phyloP scores from a whole-genome alignment of 2,797 vertebrate genomes.

The Lepilemur ruficaudatus region DNA sequence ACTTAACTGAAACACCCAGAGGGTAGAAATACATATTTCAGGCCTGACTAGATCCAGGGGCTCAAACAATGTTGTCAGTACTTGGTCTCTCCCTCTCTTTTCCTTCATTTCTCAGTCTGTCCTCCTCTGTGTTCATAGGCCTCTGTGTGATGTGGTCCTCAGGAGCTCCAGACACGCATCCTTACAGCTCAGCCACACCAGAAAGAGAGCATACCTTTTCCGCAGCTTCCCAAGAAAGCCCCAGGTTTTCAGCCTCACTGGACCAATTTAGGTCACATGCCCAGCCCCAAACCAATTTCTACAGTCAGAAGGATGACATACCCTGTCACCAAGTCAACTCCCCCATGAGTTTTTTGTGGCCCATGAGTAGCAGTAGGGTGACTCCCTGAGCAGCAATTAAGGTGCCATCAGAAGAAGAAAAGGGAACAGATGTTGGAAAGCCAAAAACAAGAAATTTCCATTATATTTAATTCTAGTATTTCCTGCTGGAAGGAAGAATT shows the following conservation, averaged over 20 bases:
- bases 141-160: background rate
- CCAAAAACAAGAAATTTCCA: background rate
- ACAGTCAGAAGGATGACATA: background rate
- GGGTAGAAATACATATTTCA: background rate
- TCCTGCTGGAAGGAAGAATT: constrained; percentile 7
- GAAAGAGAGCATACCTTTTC: background rate
- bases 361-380: background rate
- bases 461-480: background rate
- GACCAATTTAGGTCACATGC: background rate
- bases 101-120: background rate
- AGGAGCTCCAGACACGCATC: background rate
- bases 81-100: background rate
- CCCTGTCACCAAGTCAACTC: background rate
- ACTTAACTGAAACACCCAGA: background rate
- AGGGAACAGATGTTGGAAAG: background rate
- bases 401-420: constrained; percentile 1
- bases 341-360: background rate
- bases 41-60: background rate
- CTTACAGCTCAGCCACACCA: background rate
- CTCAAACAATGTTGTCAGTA: background rate
- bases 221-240: background rate
- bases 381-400: background rate
- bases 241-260: background rate
- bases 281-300: background rate
- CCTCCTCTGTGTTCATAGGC: background rate